Percentiles rank a stretch among this genome's conserved stretches.
phyloP scores from a whole-genome alignment of 2,113 vertebrate species.

The Ptyas mucosa region DNA sequence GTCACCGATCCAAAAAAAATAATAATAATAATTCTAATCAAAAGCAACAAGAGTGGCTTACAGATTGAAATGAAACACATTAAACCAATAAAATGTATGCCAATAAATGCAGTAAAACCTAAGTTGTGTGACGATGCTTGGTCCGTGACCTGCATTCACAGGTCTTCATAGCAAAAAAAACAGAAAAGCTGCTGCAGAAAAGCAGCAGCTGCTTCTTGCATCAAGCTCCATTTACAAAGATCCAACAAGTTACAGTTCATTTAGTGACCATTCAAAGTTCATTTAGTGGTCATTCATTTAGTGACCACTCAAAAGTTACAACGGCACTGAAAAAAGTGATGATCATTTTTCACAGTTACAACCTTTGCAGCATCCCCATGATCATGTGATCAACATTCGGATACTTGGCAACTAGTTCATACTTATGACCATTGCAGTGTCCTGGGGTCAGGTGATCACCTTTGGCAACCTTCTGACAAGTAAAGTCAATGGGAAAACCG shows the following conservation, averaged over 20 bases:
- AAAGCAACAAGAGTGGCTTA: not conserved
- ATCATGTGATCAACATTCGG: not conserved
- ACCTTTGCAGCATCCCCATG: not conserved
- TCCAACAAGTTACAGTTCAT: not conserved
- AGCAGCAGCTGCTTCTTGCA: not conserved
- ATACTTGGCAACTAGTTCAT: not conserved
- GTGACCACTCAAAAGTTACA: not conserved
- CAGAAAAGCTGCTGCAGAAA: not conserved
- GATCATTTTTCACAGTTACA: not conserved
- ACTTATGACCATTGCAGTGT: not conserved
- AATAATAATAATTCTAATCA: not conserved
- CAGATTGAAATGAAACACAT: not conserved
- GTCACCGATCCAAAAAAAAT: not conserved
- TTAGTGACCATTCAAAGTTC: not conserved
- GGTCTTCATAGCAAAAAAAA: not conserved
- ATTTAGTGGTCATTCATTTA: not conserved
- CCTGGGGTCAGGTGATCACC: no score
- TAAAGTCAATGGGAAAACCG: not conserved
- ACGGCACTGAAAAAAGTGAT: not conserved
- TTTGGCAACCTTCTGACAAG: no score
- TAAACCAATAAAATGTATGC: not conserved
- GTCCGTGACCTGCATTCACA: not conserved
- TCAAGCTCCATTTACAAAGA: not conserved
- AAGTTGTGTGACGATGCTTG: not conserved
- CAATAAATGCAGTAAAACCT: not conserved